Evolutionary conservation across 2,888 invertebrate species (phyloP).

Genomic region (Machimus rusticus): DNA sequence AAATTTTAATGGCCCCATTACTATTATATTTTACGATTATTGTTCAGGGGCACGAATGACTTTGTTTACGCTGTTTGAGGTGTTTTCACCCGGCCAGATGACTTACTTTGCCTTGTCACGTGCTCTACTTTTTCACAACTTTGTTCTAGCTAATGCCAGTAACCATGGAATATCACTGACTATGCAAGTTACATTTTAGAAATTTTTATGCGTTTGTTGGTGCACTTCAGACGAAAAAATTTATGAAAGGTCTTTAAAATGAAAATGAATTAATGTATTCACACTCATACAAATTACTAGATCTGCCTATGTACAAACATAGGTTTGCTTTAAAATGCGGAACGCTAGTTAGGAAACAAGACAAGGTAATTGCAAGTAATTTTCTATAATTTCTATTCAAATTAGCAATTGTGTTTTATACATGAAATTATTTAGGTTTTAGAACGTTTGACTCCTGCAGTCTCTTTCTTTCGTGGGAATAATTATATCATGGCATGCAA

Average conservation of each 20-base stretch:
- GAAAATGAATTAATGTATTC: no score
- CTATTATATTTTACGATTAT: conserved; percentile 47
- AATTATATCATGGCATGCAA: no score
- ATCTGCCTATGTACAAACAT: no score
- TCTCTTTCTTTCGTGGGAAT: no score
- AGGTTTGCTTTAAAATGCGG: no score
- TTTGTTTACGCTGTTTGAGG: conserved; percentile 6
- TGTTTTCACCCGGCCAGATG: not conserved
- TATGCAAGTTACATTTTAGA: not conserved
- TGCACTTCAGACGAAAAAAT: not conserved
- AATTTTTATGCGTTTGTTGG: not conserved
- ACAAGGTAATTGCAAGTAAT: no score
- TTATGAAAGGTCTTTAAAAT: not conserved
- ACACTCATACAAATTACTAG: no score
- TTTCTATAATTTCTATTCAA: no score
- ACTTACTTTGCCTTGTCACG: not conserved
- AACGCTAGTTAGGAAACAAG: no score
- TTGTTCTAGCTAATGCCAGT: not conserved
- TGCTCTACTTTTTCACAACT: not conserved
- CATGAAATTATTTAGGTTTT: no score
- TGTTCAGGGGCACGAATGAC: conserved; percentile 39
- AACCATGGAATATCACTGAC: not conserved
- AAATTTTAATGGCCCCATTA: conserved; percentile 45
- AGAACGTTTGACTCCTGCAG: no score
- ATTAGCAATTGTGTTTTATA: no score